These are phyloP conservation scores for Trachymyrmex septentrionalis DNA, from an alignment of 1,140 invertebrate species.

Conservation along the genomic window DNA sequence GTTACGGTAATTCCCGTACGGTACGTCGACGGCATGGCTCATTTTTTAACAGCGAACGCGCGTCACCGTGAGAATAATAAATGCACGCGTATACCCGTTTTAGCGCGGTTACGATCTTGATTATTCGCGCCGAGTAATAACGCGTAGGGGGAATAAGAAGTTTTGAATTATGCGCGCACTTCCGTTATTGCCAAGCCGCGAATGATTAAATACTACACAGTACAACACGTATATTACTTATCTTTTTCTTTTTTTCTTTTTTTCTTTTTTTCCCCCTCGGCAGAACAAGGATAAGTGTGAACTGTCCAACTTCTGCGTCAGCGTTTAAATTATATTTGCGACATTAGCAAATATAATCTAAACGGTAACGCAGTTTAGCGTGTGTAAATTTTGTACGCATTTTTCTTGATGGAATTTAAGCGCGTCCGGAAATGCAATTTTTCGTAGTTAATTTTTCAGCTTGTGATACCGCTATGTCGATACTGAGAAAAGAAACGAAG, in stretches of 20 bases:
- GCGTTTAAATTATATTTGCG: slow-evolving; percentile 9
- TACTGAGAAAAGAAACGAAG: not conserved
- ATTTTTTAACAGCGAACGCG: slow-evolving; percentile 23
- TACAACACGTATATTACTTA: slow-evolving; percentile 9
- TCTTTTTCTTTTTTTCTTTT: slow-evolving; percentile 12
- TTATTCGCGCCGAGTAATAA: slow-evolving; percentile 45
- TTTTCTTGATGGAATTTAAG: not conserved
- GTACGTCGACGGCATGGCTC: not conserved
- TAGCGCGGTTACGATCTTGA: slow-evolving; percentile 22
- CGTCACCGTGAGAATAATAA: slow-evolving; percentile 46
- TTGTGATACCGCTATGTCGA: not conserved
- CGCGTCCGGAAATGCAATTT: not conserved
- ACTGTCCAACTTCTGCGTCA: slow-evolving; percentile 24
- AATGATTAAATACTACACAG: slow-evolving; percentile 8
- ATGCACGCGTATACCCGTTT: not conserved
- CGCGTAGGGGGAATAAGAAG: slow-evolving; percentile 39
- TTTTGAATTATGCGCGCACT: slow-evolving; percentile 45
- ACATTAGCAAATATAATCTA: not conserved
- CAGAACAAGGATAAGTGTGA: not conserved
- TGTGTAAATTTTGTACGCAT: not conserved
- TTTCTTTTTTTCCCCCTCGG: slow-evolving; percentile 5
- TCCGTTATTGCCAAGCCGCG: slow-evolving; percentile 37
- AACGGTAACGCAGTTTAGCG: not conserved
- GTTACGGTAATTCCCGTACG: slow-evolving; percentile 1
- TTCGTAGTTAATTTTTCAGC: not conserved